Percentiles rank a stretch among this genome's conserved stretches.
phyloP scores from a whole-genome alignment of 2,113 vertebrate species.

The Ramphastos sulfuratus region DNA sequence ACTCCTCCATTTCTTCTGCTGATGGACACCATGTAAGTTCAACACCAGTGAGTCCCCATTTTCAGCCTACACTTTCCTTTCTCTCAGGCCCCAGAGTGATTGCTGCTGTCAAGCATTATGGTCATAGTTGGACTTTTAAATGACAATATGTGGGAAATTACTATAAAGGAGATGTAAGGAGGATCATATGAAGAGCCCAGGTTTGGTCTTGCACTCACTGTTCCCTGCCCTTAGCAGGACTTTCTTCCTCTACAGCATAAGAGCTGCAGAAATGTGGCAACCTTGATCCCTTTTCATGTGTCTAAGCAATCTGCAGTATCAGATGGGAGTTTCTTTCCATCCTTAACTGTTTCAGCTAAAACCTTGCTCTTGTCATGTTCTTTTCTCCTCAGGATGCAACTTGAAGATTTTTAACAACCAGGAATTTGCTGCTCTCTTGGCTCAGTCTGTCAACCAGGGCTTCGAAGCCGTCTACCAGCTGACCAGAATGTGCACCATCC shows the following conservation, averaged over 20 bases:
- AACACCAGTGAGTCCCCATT: background rate
- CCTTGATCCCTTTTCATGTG: background rate
- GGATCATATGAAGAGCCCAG: background rate
- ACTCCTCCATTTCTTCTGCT: background rate
- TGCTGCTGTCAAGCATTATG: background rate
- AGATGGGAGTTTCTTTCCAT: background rate
- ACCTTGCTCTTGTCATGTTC: background rate
- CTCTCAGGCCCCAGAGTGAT: background rate
- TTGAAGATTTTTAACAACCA: slow-evolving; percentile 99
- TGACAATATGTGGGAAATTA: background rate
- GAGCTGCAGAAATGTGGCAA: background rate
- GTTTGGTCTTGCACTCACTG: accelerated
- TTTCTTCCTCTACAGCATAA: background rate
- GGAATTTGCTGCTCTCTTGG: slow-evolving; percentile 94
- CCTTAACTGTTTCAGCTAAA: background rate
- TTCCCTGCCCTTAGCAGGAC: background rate
- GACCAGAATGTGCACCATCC: slow-evolving; percentile 98
- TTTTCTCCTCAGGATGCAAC: slow-evolving; percentile 86
- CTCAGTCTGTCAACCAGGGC: slow-evolving; percentile 98
- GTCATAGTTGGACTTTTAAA: background rate
- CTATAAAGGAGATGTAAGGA: background rate
- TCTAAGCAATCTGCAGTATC: background rate
- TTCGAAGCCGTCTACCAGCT: slow-evolving; percentile 98
- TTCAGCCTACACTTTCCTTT: background rate
- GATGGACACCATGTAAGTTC: background rate